Base-by-base conservation (phyloP, 2,113 vertebrate species). In the Rhodinocichla rosea region DNA sequence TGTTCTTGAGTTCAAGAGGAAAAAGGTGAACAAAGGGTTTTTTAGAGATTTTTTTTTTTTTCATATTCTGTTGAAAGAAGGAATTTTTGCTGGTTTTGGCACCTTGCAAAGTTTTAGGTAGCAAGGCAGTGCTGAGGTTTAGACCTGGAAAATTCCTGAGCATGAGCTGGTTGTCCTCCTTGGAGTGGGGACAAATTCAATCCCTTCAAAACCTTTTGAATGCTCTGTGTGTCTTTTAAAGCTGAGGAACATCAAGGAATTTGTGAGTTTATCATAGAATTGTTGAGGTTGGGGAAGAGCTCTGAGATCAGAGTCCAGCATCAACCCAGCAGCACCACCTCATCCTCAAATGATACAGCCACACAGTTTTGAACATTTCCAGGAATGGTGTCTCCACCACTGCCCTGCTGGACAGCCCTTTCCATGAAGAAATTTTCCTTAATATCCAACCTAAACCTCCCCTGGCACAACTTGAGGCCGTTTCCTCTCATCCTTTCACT, bases 211-310 rank as follows among this genome's bases (percentile, higher is more conserved):
- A 64, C 42, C 6, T 80, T 83, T 62, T 44, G 18, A 47, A 30
- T 59, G 35, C 67, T 73, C 13, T 0, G 0, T 21, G 23, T 40
- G 7, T 62, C 10, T 67, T 19, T 14, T 0, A 32, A 63, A 71
- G 39, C 45, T 63, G 37, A 19, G 80, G 37, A 79, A n/a, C n/a
- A 6, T 71, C 15, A 63, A 55, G 71, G 63, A n/a, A 16, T 37
- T 32, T 13, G 23, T 40, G 70, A 33, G 21, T 75, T 91, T 27
- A 9, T 82, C 6, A 11, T 0, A 14, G 60, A 11, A 14, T 21
- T 67, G 10, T 19, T 28, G 1, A 39, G 12, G 33, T 0, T 67
- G 69, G 60, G 45, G 45, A 39, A n/a, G 77, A 67, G 37, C 44
- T 81, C 44, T 50, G 33, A 37, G 59, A 7, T 57, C 37, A 22